Base-by-base conservation (phyloP, 2,888 invertebrate genomes). In the Drosophila neonasuta region DNA sequence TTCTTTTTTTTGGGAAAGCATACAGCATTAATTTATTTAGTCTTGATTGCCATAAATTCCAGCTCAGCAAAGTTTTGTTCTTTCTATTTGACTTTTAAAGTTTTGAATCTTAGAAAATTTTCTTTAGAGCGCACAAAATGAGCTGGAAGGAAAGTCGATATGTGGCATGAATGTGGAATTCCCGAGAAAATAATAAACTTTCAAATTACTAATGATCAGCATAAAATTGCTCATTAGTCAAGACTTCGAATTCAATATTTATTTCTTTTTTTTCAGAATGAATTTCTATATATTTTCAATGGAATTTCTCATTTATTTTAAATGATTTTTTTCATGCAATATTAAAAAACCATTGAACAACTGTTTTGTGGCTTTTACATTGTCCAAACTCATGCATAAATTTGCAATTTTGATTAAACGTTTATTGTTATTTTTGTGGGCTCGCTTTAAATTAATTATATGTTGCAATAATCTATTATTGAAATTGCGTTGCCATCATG, bases 21-120 rank as follows among this genome's bases (percentile, higher is more conserved):
- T 36, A 36, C n/a, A 36, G 36, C n/a, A n/a, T 15, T 3, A 11
- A 41, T 41, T 41, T 41, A 41, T 41, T 41, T n/a, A 36, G 39
- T 15, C 39, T 15, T 41, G 39, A 41, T 41, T 41, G 39, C 39
- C 8, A 41, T 41, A 15, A 48, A 48, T 48, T 48, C 15, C 30
- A 15, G 15, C 13, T 15, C 39, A 13, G 15, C 6, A 41, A 41
- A 41, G 15, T 41, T 41, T 41, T 41, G 3, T 15, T 13, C 39
- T 41, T 41, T 15, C 39, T 15, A 41, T 41, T 41, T 41, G 39
- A 41, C 13, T 41, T 41, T 41, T 41, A 41, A 41, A 15, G 15
- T 41, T 41, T 41, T 15, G 8, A 41, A 41, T 41, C 39, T 41
- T 15, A 45, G 13, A 24, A 13, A 13, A 24, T 45, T 45, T 45